Evolutionary conservation across 2,888 invertebrate species (phyloP).

Genomic region (Agrilus biguttatus): DNA sequence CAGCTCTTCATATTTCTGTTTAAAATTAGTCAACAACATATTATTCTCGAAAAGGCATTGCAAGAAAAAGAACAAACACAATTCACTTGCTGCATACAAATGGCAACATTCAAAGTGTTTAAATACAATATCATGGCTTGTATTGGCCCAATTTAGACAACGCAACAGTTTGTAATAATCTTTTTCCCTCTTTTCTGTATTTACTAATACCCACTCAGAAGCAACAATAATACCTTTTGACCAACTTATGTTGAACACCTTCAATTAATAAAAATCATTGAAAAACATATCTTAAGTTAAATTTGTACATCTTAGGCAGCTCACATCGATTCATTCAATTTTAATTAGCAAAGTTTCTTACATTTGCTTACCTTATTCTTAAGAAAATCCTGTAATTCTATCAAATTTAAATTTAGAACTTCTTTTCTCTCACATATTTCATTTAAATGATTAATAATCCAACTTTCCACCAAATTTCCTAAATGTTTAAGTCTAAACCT

Average conservation of each 20-base stretch:
- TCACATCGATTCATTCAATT: too few relatives aligned
- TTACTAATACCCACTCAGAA: slow-evolving; percentile 39
- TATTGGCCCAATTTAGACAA: slow-evolving; percentile 32
- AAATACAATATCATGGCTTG: slow-evolving; percentile 34
- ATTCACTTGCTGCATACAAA: slow-evolving; percentile 40
- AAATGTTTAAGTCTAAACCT: slow-evolving; percentile 42
- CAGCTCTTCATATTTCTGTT: slow-evolving; percentile 32
- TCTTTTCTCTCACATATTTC: slow-evolving; percentile 40
- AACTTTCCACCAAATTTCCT: slow-evolving; percentile 38
- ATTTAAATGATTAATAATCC: slow-evolving; percentile 37
- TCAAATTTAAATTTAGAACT: slow-evolving; percentile 33
- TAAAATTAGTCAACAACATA: slow-evolving; percentile 35
- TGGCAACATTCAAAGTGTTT: slow-evolving; percentile 42
- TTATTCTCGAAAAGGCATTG: slow-evolving; percentile 32
- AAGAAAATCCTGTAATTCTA: slow-evolving; percentile 36
- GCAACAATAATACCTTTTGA: slow-evolving; percentile 34
- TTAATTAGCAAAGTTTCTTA: too few relatives aligned
- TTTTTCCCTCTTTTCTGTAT: slow-evolving; percentile 35
- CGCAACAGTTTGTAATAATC: slow-evolving; percentile 38
- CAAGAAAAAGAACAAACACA: slow-evolving; percentile 40
- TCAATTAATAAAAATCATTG: slow-evolving; percentile 8
- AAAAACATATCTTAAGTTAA: slow-evolving; percentile 4
- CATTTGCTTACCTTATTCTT: slow-evolving; percentile 33
- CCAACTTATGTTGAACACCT: slow-evolving; percentile 28
- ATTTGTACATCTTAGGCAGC: too few relatives aligned